Conservation (phyloP, 2,888 invertebrate species). For the Pristionchus entomophagus region DNA sequence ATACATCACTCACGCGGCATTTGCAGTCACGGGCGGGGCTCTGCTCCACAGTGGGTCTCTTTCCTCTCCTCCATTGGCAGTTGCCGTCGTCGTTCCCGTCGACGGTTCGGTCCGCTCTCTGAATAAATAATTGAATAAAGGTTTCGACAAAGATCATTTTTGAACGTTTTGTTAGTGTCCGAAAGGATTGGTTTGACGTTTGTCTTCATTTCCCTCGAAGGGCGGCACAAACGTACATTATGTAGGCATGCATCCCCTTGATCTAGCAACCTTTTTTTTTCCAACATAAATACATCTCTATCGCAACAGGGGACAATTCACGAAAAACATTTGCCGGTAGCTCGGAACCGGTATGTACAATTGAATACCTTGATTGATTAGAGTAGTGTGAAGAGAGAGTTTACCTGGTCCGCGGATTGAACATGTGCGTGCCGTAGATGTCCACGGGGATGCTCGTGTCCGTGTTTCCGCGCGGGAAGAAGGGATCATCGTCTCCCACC, state of each 20-base stretch:
- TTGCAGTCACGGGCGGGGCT: background rate
- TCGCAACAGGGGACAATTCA: no score
- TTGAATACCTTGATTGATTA: no score
- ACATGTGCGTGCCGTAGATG: conserved; percentile 75
- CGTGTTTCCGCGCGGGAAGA: conserved; percentile 67
- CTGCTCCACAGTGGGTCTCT: conserved; percentile 58
- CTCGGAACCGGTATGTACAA: no score
- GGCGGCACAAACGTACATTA: no score
- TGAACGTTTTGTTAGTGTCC: background rate
- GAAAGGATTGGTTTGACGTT: no score
- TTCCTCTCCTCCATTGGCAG: conserved; percentile 57
- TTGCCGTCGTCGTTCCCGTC: conserved; percentile 67
- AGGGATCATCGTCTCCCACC: conserved; percentile 75
- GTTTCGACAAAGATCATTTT: background rate
- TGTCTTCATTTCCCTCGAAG: no score
- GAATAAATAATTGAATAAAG: background rate
- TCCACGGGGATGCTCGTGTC: conserved; percentile 73
- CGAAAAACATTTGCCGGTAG: no score
- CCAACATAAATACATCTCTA: no score
- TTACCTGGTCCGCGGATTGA: conserved; percentile 73
- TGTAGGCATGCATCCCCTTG: no score
- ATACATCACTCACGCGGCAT: background rate
- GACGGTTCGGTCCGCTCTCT: conserved; percentile 68
- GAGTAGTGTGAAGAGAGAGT: background rate
- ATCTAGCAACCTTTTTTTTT: no score